Percentiles rank a stretch among this genome's conserved stretches.
phyloP scores from a whole-genome alignment of 2,113 vertebrate species.

The Stercorarius parasiticus region DNA sequence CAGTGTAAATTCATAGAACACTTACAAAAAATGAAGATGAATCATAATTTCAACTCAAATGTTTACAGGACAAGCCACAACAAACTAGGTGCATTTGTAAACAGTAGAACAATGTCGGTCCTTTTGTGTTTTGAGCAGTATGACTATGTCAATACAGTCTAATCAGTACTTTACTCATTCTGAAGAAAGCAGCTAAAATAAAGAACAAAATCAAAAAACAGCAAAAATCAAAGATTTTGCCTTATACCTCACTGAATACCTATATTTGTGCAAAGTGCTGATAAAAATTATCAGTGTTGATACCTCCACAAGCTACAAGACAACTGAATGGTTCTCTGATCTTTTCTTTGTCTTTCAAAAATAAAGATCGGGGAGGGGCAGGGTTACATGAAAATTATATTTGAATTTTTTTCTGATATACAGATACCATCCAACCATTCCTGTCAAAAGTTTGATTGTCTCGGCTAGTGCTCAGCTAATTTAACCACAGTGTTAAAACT shows the following conservation, averaged over 20 bases:
- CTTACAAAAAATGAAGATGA: background rate
- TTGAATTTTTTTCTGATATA: background rate
- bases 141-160: background rate
- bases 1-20: background rate
- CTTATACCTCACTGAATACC: background rate
- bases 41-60: background rate
- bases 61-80: background rate
- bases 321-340: background rate
- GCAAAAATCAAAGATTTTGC: background rate
- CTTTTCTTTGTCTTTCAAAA: background rate
- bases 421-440: background rate
- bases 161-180: background rate
- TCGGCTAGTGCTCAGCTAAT: slow-evolving; percentile 43
- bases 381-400: background rate
- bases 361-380: background rate
- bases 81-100: background rate
- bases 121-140: background rate
- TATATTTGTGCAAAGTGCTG: background rate
- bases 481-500: slow-evolving; percentile 60
- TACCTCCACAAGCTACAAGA: background rate
- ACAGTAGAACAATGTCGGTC: background rate
- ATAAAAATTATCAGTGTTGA: background rate
- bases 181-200: background rate
- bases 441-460: slow-evolving; percentile 15
- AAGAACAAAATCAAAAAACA: background rate